These are phyloP conservation scores for Xestoiulus laeticollis DNA, from an alignment of 2,888 invertebrate species.

Conservation along the genomic window DNA sequence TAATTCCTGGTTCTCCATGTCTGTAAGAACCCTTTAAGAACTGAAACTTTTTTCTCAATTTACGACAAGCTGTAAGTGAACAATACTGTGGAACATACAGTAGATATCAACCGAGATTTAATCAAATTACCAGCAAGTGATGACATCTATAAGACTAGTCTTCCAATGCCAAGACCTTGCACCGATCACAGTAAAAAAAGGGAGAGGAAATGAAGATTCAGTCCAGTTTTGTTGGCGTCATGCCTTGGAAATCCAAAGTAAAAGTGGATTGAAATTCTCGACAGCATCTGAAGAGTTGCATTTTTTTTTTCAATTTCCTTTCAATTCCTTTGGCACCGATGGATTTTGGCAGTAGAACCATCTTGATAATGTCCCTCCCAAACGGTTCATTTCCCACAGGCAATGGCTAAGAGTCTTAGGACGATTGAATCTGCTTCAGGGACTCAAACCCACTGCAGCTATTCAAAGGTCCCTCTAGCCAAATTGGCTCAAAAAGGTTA, in stretches of 20 bases:
- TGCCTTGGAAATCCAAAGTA: background rate
- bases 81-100: background rate
- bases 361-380: background rate
- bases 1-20: too few species aligned
- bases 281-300: background rate
- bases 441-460: background rate
- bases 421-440: background rate
- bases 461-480: background rate
- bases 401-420: background rate
- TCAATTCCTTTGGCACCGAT: background rate
- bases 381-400: background rate
- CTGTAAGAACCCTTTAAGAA: too few species aligned
- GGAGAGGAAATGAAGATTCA: background rate
- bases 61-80: background rate
- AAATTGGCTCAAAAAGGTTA: slow-evolving; percentile 7
- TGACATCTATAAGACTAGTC: background rate
- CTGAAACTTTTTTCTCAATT: background rate
- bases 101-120: background rate
- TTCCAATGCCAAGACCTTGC: background rate
- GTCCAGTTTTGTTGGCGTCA: background rate
- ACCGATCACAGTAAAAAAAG: too few species aligned
- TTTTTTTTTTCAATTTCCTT: background rate
- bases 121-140: background rate
- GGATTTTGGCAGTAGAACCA: background rate
- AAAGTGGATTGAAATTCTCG: background rate